Evolutionary conservation across 35 echinoderm and acorn worm species (phyloP), one percentile per base, ranked within the genome.

Genomic region (Acanthaster planci): DNA sequence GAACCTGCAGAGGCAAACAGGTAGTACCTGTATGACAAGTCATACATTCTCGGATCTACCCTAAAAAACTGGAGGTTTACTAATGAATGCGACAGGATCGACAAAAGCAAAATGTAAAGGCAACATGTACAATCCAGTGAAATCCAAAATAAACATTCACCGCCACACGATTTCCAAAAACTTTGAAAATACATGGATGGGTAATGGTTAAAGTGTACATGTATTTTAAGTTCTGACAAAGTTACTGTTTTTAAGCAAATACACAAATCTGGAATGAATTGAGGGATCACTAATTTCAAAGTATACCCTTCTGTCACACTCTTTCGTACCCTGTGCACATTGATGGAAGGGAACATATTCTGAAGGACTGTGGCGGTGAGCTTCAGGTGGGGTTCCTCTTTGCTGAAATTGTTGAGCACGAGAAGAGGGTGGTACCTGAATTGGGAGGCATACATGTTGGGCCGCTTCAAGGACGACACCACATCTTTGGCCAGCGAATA

Each of bases 321-420:
- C 37, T 44, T 83, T 53, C 37, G 7, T 67, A 98, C 95, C 85
- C 90, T 89, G 82, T 93, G 88, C 23, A 98, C 95, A 83, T 98
- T 92, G 55, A 98, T 93, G 1, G 95, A 90, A 8, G 95, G 95
- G 60, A 97, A 98, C 95, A 98, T 98, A 40, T 98, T 98, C 81
- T 98, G 95, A 38, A 98, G 91, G 85, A 98, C 85, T 1, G 95
- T 98, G 7, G 95, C 84, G 75, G 91, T 81, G 12, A 98, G 87
- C 51, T 93, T 98, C 19, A 93, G 68, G 44, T 93, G 91, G 9
- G 88, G 88, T 40, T 82, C 81, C 5, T 93, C 87, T 29, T 85
- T 75, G 30, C 80, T 86, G 75, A 98, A 98, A 88, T 98, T 98
- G 76, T 98, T 98, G 77, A 98, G 82, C 3, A 98, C 88, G 2